phyloP scores from a whole-genome alignment of 2,888 invertebrate species.

The Melieria picta region DNA sequence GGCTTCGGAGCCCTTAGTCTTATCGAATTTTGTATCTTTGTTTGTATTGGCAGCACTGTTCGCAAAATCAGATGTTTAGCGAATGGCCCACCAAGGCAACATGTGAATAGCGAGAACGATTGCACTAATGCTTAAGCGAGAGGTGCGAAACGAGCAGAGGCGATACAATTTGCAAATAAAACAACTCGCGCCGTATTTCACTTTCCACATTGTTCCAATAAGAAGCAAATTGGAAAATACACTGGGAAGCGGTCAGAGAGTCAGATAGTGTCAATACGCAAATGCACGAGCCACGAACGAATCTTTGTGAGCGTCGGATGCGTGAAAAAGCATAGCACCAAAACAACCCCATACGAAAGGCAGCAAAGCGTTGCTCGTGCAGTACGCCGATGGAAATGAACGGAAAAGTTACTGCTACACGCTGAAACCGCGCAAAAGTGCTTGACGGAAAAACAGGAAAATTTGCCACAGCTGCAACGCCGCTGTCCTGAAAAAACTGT shows the following conservation, averaged over 20 bases:
- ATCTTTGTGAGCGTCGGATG: not conserved
- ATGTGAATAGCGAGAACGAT: too few species aligned
- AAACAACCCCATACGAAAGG: conserved; percentile 15
- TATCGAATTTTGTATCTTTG: too few species aligned
- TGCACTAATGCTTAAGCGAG: not conserved
- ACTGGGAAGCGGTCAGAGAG: conserved; percentile 17
- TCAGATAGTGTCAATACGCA: not conserved
- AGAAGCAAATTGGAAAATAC: conserved; percentile 13
- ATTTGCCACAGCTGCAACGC: not conserved
- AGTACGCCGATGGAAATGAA: conserved; percentile 30
- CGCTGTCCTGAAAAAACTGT: not conserved
- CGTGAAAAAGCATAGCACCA: conserved; percentile 10
- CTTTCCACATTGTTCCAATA: conserved; percentile 4
- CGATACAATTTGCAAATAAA: not conserved
- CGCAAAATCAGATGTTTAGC: not conserved
- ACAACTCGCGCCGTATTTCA: not conserved
- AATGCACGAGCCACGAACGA: too few species aligned
- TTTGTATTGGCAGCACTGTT: conserved; percentile 20
- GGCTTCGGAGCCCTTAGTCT: too few species aligned
- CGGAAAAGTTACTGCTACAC: conserved; percentile 9
- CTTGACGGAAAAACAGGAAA: not conserved
- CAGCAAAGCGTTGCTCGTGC: conserved; percentile 11
- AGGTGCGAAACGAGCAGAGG: not conserved
- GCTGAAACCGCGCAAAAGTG: not conserved
- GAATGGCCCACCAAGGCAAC: conserved; percentile 14